These are phyloP conservation scores for Alosa sapidissima DNA, from an alignment of 2,797 vertebrate species.

Conservation along the genomic window DNA sequence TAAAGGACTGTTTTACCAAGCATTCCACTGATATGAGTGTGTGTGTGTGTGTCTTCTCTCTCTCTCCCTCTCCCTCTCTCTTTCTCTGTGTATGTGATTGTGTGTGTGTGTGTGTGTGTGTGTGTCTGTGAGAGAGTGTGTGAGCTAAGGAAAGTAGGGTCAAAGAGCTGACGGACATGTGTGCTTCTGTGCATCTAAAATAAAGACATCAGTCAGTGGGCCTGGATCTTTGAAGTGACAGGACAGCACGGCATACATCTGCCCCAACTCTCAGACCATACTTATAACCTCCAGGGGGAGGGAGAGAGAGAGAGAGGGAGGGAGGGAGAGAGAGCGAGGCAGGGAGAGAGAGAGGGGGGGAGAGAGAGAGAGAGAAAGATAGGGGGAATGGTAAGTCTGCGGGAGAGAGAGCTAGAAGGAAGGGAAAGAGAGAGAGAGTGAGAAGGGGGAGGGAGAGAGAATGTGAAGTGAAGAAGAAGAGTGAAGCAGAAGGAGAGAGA, in stretches of 20 bases:
- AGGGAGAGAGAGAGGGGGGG: not conserved
- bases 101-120: slow-evolving; percentile 9
- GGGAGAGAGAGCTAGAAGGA: not conserved
- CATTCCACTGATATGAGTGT: not conserved
- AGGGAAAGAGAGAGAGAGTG: not conserved
- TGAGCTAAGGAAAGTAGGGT: slow-evolving; percentile 31
- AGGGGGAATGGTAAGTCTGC: not conserved
- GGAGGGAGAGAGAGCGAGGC: not conserved
- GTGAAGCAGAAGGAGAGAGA: not conserved
- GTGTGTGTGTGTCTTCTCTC: not conserved
- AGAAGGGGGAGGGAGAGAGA: not conserved
- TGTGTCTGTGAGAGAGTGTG: slow-evolving; percentile 23
- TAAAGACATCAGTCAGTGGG: slow-evolving; percentile 13
- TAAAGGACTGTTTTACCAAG: not conserved
- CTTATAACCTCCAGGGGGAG: not conserved
- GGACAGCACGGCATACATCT: slow-evolving; percentile 35
- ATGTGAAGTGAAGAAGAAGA: not conserved
- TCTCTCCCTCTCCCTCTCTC: too few relatives aligned
- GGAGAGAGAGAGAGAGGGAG: not conserved
- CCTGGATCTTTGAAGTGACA: slow-evolving; percentile 47
- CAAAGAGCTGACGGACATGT: not conserved
- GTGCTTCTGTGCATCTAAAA: not conserved
- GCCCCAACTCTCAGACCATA: slow-evolving; percentile 40
- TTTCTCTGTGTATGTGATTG: not conserved
- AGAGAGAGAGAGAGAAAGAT: not conserved